Evolutionary conservation across 2,113 vertebrate species (phyloP), one percentile per base, ranked within the genome.

Genomic region (Heterochromis multidens): DNA sequence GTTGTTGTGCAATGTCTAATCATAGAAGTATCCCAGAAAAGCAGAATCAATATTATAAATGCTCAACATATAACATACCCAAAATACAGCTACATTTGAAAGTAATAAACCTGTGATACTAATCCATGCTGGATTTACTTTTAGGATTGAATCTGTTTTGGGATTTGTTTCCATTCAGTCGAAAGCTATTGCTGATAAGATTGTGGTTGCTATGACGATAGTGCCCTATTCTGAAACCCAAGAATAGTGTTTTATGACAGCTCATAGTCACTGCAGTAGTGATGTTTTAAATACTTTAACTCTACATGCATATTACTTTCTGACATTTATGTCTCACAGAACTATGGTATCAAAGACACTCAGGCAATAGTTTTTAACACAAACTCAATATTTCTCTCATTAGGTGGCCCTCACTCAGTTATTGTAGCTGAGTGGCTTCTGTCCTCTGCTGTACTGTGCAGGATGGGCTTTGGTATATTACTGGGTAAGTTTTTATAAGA

Each of bases 381-480:
- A 77, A 61, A 79, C 6, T 43, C 37, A 7, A 74, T 43, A 27
- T 87, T 83, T 86, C 35, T 88, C 33, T 67, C 13, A 65, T 23
- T 46, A 99, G 98, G 98, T n/a, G 98, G 98, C 2, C 98, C 98
- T 56, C 98, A 99, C 81, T 95, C 97, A 0, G 96, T 97, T 40
- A 95, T 97, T 84, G 96, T 97, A 1, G 95, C 97, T 0, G 96
- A 97, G 16, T 99, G 98, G 98, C 90, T 97, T 92, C 95, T 99
- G 49, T 97, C 96, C 37, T 94, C 95, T 0, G 96, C 97, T 1
- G 95, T 95, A 4, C 94, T 98, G 5, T 99, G 98, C 93, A 96
- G 93, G 74, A 90, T 96, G 96, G 98, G 98, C 77, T 99, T 99
- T 52, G 97, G 96, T 0, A 88, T 98, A 21, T 93, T 98, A 49